Conservation (phyloP, 2,113 vertebrate genomes). For the Hemibagrus wyckioides region DNA sequence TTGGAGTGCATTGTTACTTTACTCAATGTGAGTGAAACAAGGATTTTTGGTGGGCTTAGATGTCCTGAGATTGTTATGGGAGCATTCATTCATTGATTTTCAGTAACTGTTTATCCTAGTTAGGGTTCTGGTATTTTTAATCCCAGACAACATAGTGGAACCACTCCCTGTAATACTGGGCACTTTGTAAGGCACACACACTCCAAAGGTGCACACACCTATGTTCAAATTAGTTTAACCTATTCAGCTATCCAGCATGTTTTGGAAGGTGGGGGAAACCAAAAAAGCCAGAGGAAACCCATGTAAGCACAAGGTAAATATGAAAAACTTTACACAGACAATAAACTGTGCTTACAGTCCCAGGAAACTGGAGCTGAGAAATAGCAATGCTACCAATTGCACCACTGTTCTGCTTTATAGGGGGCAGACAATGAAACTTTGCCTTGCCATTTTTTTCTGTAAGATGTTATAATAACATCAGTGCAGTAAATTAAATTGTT, state of each 20-base stretch:
- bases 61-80: too few relatives aligned
- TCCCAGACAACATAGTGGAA: not conserved
- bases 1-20: too few relatives aligned
- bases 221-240: too few relatives aligned
- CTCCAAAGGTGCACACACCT: too few relatives aligned
- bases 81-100: too few relatives aligned
- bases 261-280: not conserved
- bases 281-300: not conserved
- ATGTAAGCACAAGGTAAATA: too few relatives aligned
- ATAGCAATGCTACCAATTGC: not conserved
- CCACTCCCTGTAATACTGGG: not conserved
- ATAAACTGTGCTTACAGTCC: not conserved
- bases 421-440: not conserved
- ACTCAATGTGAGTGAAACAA: too few relatives aligned
- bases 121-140: not conserved
- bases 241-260: not conserved
- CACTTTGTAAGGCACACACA: not conserved
- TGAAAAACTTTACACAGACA: too few relatives aligned
- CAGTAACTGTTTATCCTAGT: too few relatives aligned
- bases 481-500: too few relatives aligned
- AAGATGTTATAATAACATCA: not conserved
- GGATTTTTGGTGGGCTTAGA: too few relatives aligned
- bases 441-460: not conserved
- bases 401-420: not conserved
- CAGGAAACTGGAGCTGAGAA: too few relatives aligned